A percentile compares a stretch with the other conserved stretches of the same genome.
phyloP scores from a whole-genome alignment of 2,888 invertebrate genomes.

The Syrista parreyssii region DNA sequence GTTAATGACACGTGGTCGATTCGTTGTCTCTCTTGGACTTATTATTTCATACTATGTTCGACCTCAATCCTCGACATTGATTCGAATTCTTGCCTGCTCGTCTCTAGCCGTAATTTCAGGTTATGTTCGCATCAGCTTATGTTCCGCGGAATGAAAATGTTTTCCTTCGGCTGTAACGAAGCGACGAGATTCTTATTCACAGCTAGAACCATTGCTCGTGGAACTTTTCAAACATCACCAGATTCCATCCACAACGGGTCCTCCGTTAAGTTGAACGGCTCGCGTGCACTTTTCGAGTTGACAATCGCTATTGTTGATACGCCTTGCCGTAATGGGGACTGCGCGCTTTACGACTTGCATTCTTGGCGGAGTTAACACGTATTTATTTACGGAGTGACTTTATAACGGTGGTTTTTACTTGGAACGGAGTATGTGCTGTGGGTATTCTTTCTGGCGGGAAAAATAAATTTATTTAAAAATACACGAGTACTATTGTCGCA shows the following conservation, averaged over 20 bases:
- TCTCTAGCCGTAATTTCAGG: too few relatives aligned
- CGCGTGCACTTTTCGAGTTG: background rate
- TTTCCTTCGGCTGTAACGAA: background rate
- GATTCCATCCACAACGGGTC: background rate
- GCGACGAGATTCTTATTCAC: background rate
- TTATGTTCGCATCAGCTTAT: background rate
- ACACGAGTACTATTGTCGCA: background rate
- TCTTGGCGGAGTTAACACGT: background rate
- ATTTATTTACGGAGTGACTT: background rate
- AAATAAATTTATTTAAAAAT: background rate
- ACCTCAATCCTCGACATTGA: background rate
- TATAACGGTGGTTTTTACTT: background rate
- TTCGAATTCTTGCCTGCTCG: background rate
- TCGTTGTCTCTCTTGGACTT: background rate
- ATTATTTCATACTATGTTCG: background rate
- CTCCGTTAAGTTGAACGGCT: background rate
- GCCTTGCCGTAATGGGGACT: background rate
- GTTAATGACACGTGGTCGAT: background rate
- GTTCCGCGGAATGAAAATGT: background rate
- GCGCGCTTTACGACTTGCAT: background rate
- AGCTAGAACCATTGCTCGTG: background rate
- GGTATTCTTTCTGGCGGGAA: background rate
- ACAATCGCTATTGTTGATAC: background rate
- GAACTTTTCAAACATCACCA: background rate
- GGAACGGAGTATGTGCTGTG: background rate